Conservation (phyloP, 1,140 invertebrate genomes). For the Diabrotica virgifera region DNA sequence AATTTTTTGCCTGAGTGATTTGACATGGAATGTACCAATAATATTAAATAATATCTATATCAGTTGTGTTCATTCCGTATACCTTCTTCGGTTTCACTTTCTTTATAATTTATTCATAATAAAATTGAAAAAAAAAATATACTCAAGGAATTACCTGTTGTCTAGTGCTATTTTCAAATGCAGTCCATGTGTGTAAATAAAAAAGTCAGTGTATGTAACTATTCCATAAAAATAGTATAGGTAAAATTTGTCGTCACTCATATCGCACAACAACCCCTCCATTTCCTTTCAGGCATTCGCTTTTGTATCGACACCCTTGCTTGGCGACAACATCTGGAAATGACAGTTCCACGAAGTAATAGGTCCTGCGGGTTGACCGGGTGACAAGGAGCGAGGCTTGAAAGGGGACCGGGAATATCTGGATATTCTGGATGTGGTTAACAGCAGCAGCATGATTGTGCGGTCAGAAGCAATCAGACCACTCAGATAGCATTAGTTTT, state of each 20-base stretch:
- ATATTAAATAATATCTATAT: too few species aligned
- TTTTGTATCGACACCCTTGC: constrained; percentile 9
- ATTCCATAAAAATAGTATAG: too few species aligned
- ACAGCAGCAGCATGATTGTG: constrained; percentile 37
- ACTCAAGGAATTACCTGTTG: too few species aligned
- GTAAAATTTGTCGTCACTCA: constrained; percentile 8
- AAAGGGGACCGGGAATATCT: constrained; percentile 15
- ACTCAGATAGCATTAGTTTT: constrained; percentile 26
- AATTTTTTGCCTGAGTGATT: too few species aligned
- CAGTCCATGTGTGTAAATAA: too few species aligned
- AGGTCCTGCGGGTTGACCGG: constrained; percentile 30
- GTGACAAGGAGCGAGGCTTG: constrained; percentile 22
- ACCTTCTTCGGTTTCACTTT: too few species aligned
- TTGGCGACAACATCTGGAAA: constrained; percentile 34
- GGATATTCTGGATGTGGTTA: constrained; percentile 33
- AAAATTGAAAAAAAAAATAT: too few species aligned
- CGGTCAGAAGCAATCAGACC: constrained; percentile 38
- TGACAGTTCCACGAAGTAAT: constrained; percentile 36
- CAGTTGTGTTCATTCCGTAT: too few species aligned
- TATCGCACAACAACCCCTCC: constrained; percentile 16
- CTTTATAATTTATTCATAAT: too few species aligned
- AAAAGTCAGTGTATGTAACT: too few species aligned
- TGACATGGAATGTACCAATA: too few species aligned
- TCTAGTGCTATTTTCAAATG: too few species aligned
- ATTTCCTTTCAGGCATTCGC: constrained; percentile 15